Evolutionary conservation across 2,888 invertebrate species (phyloP).

Genomic region (Dasypolia templi): DNA sequence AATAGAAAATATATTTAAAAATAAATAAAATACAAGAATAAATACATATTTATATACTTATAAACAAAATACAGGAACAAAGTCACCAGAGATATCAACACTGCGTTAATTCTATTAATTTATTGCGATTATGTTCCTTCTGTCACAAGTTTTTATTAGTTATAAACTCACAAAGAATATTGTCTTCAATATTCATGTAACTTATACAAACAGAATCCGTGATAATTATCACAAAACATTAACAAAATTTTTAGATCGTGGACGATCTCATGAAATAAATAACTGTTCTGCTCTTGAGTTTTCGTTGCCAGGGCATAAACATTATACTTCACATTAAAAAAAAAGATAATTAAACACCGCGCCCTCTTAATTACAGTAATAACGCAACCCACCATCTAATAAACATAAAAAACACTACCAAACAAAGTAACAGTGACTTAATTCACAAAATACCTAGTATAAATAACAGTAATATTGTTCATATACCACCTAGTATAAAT

Average conservation of each 20-base stretch:
- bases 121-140: too few species aligned
- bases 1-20: too few species aligned
- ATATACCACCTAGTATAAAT: conserved; percentile 2
- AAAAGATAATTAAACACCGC: background rate
- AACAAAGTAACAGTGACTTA: background rate
- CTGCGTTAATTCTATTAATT: too few species aligned
- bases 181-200: background rate
- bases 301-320: background rate
- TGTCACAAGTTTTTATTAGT: too few species aligned
- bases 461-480: background rate
- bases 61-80: too few species aligned
- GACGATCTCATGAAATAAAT: background rate
- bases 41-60: too few species aligned
- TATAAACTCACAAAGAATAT: background rate
- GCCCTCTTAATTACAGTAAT: background rate
- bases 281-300: background rate
- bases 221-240: background rate
- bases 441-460: background rate
- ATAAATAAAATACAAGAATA: too few species aligned
- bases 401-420: background rate
- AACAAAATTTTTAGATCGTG: background rate
- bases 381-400: background rate
- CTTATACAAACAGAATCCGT: background rate
- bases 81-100: too few species aligned
- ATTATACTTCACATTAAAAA: background rate